Conservation (phyloP, 2,113 vertebrate genomes). For the Podarcis cretensis region DNA sequence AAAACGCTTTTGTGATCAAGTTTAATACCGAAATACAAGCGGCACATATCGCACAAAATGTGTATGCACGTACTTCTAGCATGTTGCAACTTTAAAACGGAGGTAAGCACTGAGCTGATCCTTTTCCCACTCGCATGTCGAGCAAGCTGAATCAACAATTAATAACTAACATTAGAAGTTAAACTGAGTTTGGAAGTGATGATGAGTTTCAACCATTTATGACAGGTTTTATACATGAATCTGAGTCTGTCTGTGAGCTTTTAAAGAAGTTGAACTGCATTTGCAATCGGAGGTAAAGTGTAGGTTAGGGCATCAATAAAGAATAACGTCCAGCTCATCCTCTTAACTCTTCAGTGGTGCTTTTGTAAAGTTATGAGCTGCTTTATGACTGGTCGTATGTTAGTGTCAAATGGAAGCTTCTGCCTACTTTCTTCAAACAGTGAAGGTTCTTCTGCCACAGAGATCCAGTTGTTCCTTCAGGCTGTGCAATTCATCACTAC, state of each 20-base stretch:
- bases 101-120: too few species aligned
- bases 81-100: too few species aligned
- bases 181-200: slow-evolving; percentile 27
- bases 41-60: background rate
- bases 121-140: background rate
- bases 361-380: background rate
- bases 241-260: too few species aligned
- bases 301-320: slow-evolving; percentile 9
- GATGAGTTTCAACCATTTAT: too few species aligned
- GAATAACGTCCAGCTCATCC: background rate
- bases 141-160: background rate
- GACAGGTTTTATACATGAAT: too few species aligned
- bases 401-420: background rate
- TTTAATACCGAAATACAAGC: background rate
- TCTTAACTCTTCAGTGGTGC: background rate
- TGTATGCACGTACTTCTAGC: background rate
- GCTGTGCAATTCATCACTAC: background rate
- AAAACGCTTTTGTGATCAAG: background rate
- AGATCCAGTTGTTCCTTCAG: background rate
- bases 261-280: background rate
- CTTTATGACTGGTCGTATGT: background rate
- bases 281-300: slow-evolving; percentile 38
- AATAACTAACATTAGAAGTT: background rate
- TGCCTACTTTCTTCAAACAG: background rate
- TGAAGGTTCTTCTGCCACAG: background rate